Percentiles rank a stretch among this genome's conserved stretches.
Evolutionary conservation across 2,797 vertebrate species (phyloP).

Genomic region (Onychomys torridus): DNA sequence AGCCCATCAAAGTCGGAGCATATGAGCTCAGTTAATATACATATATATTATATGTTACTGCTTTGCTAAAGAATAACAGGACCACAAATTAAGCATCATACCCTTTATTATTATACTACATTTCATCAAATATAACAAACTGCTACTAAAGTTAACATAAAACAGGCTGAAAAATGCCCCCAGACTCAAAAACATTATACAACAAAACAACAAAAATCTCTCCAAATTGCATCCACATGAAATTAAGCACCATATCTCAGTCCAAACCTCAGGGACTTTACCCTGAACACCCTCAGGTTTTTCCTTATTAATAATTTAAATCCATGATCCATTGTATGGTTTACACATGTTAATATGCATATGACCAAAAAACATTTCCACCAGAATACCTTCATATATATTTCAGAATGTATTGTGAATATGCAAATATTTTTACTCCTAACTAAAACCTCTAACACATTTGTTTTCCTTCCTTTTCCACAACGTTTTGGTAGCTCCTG

Average conservation of each 20-base stretch:
- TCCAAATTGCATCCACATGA: constrained; percentile 70
- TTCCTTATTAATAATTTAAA: background rate
- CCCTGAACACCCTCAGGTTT: background rate
- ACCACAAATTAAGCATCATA: constrained; percentile 74
- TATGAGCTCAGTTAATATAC: constrained; percentile 51
- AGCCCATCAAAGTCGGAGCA: constrained; percentile 69
- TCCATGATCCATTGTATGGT: background rate
- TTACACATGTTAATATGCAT: background rate
- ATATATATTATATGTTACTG: background rate
- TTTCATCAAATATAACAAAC: constrained; percentile 68
- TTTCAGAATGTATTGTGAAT: background rate
- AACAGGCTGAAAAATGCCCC: constrained; percentile 55
- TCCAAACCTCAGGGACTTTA: constrained; percentile 17
- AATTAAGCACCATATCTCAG: constrained; percentile 45
- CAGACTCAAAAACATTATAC: constrained; percentile 54
- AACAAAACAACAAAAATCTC: constrained; percentile 68
- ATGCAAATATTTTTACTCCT: constrained; percentile 10
- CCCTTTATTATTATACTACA: constrained; percentile 48
- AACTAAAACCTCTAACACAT: constrained; percentile 4
- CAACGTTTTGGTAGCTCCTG: background rate
- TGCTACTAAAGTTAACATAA: constrained; percentile 69
- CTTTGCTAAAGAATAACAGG: constrained; percentile 68
- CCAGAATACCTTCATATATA: background rate
- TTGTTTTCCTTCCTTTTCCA: constrained; percentile 1
- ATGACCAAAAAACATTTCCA: background rate